Percentiles rank a stretch among this genome's conserved stretches.
These are phyloP conservation scores for Rhincodon typus DNA, from an alignment of 2,797 vertebrate genomes.

Conservation along the genomic window DNA sequence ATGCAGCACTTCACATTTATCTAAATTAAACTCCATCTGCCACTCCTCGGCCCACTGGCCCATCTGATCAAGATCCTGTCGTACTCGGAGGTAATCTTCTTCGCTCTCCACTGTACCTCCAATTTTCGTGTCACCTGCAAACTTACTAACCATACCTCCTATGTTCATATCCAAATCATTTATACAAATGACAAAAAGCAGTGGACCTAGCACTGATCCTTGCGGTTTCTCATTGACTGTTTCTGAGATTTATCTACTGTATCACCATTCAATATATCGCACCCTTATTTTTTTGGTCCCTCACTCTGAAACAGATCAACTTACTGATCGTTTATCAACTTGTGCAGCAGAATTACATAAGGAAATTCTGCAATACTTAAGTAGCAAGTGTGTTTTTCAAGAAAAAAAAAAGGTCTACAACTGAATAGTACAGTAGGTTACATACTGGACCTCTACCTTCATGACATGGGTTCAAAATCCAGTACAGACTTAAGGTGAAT, in stretches of 20 bases:
- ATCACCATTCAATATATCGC: neutral
- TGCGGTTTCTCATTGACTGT: neutral
- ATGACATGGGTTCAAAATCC: neutral
- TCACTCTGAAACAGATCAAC: neutral
- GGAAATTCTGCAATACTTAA: neutral
- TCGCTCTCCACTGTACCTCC: too few species aligned
- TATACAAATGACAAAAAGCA: too few species aligned
- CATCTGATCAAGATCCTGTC: too few species aligned
- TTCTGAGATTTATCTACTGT: neutral
- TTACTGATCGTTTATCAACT: neutral
- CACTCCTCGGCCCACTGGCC: too few species aligned
- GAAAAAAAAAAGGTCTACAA: neutral
- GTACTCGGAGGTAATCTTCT: too few species aligned
- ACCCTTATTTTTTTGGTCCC: neutral
- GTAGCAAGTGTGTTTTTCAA: neutral
- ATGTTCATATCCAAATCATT: too few species aligned
- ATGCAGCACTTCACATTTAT: too few species aligned
- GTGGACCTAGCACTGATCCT: too few species aligned
- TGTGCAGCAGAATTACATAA: neutral
- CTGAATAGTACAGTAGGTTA: neutral
- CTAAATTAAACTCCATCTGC: too few species aligned
- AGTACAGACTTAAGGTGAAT: neutral
- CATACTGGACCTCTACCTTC: neutral
- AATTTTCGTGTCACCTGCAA: too few species aligned
- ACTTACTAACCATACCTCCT: too few species aligned